Percentiles rank a stretch among this genome's conserved stretches.
Conservation (phyloP, 1,140 invertebrate species). For the Orius laevigatus region DNA sequence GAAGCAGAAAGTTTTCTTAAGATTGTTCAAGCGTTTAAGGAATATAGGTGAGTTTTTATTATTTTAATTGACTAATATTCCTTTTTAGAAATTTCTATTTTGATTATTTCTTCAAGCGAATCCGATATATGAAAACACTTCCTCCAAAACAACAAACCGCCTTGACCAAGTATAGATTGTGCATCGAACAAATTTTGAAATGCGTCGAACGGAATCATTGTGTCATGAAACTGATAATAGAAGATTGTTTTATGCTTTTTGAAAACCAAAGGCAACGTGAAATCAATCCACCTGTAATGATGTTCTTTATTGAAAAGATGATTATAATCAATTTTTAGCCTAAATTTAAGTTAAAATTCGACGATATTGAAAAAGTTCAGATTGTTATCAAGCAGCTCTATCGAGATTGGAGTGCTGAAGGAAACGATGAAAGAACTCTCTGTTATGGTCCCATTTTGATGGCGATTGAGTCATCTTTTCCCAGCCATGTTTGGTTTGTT, state of each 20-base stretch:
- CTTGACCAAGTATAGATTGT: conserved; percentile 54
- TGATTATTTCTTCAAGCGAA: too few species aligned
- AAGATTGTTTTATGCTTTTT: conserved; percentile 69
- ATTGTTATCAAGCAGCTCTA: conserved; percentile 89
- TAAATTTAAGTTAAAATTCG: conserved; percentile 7
- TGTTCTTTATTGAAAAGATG: conserved; percentile 8
- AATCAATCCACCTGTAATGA: conserved; percentile 6
- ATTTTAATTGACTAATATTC: too few species aligned
- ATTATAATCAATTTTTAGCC: neutral
- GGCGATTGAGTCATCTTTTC: conserved; percentile 61
- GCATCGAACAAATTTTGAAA: conserved; percentile 52
- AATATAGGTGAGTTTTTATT: too few species aligned
- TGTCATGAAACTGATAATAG: conserved; percentile 67
- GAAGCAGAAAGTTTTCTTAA: too few species aligned
- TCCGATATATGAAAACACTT: conserved; percentile 38
- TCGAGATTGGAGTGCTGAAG: conserved; percentile 83
- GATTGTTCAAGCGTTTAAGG: too few species aligned
- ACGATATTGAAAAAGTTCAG: conserved; percentile 71
- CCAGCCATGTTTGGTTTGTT: conserved; percentile 25
- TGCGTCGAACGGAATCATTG: conserved; percentile 74
- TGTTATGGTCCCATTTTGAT: conserved; percentile 86
- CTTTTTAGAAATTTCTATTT: too few species aligned
- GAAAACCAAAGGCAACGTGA: too few species aligned
- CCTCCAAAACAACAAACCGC: conserved; percentile 57
- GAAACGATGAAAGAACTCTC: conserved; percentile 60